Evolutionary conservation across 2,888 invertebrate species (phyloP).

Genomic region (Tiliacea aurago): DNA sequence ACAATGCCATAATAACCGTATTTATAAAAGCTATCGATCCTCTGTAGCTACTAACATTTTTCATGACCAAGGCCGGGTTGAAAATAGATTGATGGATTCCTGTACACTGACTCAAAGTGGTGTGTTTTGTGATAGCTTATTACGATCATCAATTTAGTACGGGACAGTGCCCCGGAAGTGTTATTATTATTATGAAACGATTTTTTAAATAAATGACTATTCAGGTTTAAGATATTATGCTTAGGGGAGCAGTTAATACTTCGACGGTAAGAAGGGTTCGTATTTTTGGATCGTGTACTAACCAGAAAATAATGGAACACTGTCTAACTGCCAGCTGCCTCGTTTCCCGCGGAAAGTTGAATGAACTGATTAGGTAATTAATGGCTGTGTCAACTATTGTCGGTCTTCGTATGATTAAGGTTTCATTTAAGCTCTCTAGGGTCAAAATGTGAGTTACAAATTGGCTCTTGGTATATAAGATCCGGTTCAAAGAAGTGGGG

Average conservation of each 20-base stretch:
- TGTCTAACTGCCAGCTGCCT: constrained; percentile 16
- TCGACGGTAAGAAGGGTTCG: constrained; percentile 10
- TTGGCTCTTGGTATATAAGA: neutral
- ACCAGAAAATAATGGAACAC: constrained; percentile 26
- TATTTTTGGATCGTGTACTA: constrained; percentile 40
- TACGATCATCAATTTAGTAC: constrained; percentile 55
- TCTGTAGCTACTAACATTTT: constrained; percentile 71
- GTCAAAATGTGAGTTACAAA: neutral
- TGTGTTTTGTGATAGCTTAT: constrained; percentile 53
- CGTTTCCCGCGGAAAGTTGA: constrained; percentile 37
- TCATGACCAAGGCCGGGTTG: constrained; percentile 79
- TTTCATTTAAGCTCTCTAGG: constrained; percentile 35
- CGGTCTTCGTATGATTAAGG: constrained; percentile 34
- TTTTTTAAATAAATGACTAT: constrained; percentile 40
- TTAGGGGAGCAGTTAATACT: constrained; percentile 16
- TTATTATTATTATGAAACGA: constrained; percentile 30
- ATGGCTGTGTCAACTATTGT: constrained; percentile 28
- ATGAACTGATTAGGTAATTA: constrained; percentile 53
- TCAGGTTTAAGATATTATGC: constrained; percentile 26
- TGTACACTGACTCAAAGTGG: constrained; percentile 57
- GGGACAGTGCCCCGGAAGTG: constrained; percentile 33
- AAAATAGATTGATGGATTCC: constrained; percentile 74
- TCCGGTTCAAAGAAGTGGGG: neutral
- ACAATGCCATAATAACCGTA: constrained; percentile 67
- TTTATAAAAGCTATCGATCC: constrained; percentile 71